Conservation (phyloP, 2,797 vertebrate genomes). For the Megalops cyprinoides region DNA sequence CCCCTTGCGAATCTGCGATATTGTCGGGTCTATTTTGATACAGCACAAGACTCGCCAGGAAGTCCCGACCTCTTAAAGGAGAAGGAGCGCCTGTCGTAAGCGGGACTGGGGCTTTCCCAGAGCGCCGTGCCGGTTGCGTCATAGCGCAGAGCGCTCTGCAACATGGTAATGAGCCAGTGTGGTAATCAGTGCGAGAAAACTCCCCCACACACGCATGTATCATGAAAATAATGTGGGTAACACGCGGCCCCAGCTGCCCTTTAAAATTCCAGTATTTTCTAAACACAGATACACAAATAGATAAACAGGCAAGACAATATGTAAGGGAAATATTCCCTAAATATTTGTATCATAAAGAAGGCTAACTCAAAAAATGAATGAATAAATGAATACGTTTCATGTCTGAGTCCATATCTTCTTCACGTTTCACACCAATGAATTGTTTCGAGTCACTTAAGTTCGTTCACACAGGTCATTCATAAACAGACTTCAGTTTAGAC, state of each 20-base stretch:
- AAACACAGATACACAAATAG: not conserved
- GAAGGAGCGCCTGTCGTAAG: slow-evolving; percentile 46
- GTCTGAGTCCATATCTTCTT: too few relatives aligned
- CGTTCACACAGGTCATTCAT: not conserved
- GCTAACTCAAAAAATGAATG: too few relatives aligned
- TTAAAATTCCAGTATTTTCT: not conserved
- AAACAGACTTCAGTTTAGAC: not conserved
- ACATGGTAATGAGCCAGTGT: slow-evolving; percentile 4
- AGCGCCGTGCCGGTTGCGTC: slow-evolving; percentile 58
- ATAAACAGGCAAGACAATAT: not conserved
- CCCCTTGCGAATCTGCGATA: too few relatives aligned
- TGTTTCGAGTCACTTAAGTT: too few relatives aligned
- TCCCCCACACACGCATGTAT: not conserved
- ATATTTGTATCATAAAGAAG: too few relatives aligned
- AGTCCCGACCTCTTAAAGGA: slow-evolving; percentile 64
- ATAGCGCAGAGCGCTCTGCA: slow-evolving; percentile 40
- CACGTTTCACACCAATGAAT: too few relatives aligned
- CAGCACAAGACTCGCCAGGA: slow-evolving; percentile 37
- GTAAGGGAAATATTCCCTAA: too few relatives aligned
- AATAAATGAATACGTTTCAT: too few relatives aligned
- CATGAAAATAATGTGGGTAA: not conserved
- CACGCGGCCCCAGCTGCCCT: not conserved
- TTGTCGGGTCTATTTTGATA: slow-evolving; percentile 39
- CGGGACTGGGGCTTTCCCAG: slow-evolving; percentile 71
- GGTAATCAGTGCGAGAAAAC: not conserved